These are phyloP conservation scores for Hemicentrotus pulcherrimus DNA, from an alignment of 35 echinoderm and acorn worm genomes.

Conservation along the genomic window DNA sequence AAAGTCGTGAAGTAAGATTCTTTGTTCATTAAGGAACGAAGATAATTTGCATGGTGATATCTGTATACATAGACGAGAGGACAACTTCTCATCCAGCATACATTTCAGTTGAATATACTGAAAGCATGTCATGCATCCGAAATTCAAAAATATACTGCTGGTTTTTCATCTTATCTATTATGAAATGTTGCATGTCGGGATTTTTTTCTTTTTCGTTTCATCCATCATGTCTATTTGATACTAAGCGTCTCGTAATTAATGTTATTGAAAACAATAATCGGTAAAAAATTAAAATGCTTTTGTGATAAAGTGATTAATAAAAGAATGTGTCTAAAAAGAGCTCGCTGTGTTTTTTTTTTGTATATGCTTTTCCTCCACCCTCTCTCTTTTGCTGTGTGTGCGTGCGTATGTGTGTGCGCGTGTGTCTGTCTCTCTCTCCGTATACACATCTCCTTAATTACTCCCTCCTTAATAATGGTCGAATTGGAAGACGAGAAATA, in stretches of 20 bases:
- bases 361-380: background rate
- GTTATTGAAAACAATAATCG: conserved; percentile 13
- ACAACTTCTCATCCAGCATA: background rate
- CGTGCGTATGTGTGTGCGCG: no score
- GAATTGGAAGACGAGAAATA: no score
- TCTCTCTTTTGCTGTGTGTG: background rate
- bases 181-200: background rate
- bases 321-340: background rate
- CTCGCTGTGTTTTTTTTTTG: background rate
- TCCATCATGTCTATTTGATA: background rate
- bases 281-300: background rate
- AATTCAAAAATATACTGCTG: background rate
- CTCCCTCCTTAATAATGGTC: no score
- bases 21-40: no score
- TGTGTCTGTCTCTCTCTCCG: no score
- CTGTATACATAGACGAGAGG: no score
- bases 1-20: no score
- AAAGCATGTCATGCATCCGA: background rate
- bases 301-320: conserved; percentile 20
- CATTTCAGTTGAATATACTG: background rate
- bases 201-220: background rate
- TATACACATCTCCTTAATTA: no score
- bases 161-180: background rate
- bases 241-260: background rate
- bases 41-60: no score